These are phyloP conservation scores for Campopleginae sp. DNA, from an alignment of 2,888 invertebrate species.

Conservation along the genomic window DNA sequence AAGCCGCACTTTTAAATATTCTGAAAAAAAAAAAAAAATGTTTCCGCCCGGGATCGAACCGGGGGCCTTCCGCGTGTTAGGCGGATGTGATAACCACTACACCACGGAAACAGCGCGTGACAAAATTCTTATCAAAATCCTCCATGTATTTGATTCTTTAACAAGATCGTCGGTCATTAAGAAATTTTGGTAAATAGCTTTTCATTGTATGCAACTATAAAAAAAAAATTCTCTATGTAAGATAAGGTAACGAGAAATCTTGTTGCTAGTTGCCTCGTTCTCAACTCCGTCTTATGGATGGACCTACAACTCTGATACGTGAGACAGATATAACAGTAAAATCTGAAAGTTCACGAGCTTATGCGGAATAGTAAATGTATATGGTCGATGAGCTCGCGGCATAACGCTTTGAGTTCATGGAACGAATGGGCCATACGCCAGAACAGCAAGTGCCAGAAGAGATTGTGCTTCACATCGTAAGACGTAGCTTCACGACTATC, in stretches of 20 bases:
- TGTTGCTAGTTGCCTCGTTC: slow-evolving; percentile 14
- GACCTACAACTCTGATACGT: slow-evolving; percentile 68
- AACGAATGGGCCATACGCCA: slow-evolving; percentile 54
- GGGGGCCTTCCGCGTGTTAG: slow-evolving; percentile 96
- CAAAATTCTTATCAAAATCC: too few relatives aligned
- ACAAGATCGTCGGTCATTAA: too few relatives aligned
- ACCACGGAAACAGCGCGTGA: slow-evolving; percentile 96
- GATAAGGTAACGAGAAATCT: neutral
- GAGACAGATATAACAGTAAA: slow-evolving; percentile 77
- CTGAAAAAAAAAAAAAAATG: too few relatives aligned
- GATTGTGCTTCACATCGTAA: slow-evolving; percentile 13
- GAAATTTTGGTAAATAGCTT: neutral
- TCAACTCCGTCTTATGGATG: neutral
- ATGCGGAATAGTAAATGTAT: slow-evolving; percentile 15
- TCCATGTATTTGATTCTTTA: too few relatives aligned
- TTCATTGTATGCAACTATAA: slow-evolving; percentile 1
- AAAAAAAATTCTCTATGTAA: neutral
- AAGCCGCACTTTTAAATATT: too few relatives aligned
- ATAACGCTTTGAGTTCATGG: slow-evolving; percentile 43
- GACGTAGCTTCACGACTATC: neutral
- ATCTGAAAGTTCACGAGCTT: slow-evolving; percentile 72
- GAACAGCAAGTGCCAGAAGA: slow-evolving; percentile 42
- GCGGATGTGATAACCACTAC: slow-evolving; percentile 97
- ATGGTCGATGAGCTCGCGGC: slow-evolving; percentile 20
- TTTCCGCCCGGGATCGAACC: slow-evolving; percentile 96